A percentile compares a stretch with the other conserved stretches of the same genome.
These are phyloP conservation scores for Poeciliopsis presidionis DNA, from an alignment of 2,797 vertebrate genomes.

Conservation along the genomic window DNA sequence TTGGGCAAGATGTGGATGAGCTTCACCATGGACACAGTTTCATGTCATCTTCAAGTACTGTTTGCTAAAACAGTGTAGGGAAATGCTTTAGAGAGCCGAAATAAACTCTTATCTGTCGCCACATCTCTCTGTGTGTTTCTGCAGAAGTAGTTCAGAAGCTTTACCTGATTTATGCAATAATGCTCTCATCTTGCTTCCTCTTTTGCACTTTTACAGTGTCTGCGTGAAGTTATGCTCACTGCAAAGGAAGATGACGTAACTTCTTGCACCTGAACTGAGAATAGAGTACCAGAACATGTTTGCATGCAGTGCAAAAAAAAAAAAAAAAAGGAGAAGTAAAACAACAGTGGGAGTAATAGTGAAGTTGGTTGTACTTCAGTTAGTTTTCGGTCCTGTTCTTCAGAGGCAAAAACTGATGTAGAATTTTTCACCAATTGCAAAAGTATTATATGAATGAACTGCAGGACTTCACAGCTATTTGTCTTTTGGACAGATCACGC, in stretches of 20 bases:
- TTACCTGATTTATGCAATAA: background rate
- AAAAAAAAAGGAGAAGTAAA: background rate
- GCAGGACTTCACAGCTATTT: background rate
- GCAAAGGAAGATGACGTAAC: constrained; percentile 17
- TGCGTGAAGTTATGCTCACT: background rate
- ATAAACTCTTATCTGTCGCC: background rate
- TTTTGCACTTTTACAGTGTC: background rate
- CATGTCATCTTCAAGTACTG: background rate
- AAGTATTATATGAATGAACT: background rate
- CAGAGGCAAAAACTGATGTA: background rate
- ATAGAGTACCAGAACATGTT: background rate
- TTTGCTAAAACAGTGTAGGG: background rate
- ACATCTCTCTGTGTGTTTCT: background rate
- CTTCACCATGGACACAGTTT: background rate
- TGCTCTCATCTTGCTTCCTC: constrained; percentile 9
- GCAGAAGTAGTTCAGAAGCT: background rate
- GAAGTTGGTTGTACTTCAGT: background rate
- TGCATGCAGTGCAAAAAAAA: background rate
- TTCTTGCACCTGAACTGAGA: constrained; percentile 22
- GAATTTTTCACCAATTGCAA: background rate
- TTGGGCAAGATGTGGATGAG: background rate
- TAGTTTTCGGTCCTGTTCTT: background rate
- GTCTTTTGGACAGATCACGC: background rate
- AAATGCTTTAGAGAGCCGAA: background rate
- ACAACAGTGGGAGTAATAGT: background rate